Conservation (phyloP, 2,888 invertebrate species). For the Cheiracanthium punctorium region DNA sequence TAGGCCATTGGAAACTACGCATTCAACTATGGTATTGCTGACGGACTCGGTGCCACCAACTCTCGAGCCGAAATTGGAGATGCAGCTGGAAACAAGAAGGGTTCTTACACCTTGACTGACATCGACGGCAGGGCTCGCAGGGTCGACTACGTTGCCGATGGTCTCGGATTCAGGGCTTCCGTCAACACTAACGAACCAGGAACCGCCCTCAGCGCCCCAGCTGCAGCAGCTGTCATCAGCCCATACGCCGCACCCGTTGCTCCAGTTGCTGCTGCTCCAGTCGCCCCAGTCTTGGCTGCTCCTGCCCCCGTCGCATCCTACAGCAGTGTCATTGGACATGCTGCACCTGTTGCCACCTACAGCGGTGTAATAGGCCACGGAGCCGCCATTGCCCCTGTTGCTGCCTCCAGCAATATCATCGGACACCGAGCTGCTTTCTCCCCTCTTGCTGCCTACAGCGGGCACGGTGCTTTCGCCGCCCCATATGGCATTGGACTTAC, state of each 20-base stretch:
- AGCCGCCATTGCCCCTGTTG: neutral
- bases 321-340: conserved; percentile 6
- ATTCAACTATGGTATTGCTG: conserved; percentile 65
- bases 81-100: conserved; percentile 17
- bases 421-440: neutral
- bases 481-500: neutral
- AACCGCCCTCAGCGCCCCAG: neutral
- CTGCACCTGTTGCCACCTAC: neutral
- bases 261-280: neutral
- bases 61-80: conserved; percentile 8
- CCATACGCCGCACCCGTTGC: neutral
- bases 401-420: neutral
- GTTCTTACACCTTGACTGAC: neutral
- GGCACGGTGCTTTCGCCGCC: neutral
- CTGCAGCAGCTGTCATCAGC: neutral
- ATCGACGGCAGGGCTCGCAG: conserved; percentile 14
- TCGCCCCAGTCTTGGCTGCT: neutral
- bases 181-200: conserved; percentile 24
- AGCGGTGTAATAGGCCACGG: neutral
- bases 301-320: neutral
- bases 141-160: conserved; percentile 18
- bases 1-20: conserved; percentile 66
- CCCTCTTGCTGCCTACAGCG: neutral
- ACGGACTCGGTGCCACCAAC: conserved; percentile 57
- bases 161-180: conserved; percentile 16